phyloP scores from a whole-genome alignment of 2,113 vertebrate species.

The Syrrhaptes paradoxus region DNA sequence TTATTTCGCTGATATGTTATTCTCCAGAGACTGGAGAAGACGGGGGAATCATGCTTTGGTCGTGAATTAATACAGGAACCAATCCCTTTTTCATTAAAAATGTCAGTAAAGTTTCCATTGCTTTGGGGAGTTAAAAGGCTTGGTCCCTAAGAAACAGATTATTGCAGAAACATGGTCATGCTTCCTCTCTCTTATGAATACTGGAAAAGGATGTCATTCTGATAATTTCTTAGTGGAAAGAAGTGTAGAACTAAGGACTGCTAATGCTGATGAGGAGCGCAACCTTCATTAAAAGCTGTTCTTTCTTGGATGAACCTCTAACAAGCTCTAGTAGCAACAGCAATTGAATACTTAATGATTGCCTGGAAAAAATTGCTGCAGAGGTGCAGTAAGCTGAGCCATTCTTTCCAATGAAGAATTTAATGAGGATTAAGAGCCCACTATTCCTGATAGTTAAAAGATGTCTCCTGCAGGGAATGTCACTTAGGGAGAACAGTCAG shows the following conservation, averaged over 20 bases:
- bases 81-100: not conserved
- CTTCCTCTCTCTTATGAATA: not conserved
- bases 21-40: not conserved
- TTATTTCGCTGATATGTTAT: not conserved
- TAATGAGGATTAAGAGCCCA: not conserved
- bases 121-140: not conserved
- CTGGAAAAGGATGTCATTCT: not conserved
- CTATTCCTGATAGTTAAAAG: not conserved
- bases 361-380: not conserved
- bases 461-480: not conserved
- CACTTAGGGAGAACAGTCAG: not conserved
- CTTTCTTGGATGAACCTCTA: not conserved
- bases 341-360: not conserved
- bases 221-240: not conserved
- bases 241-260: not conserved
- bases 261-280: not conserved
- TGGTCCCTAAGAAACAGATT: not conserved
- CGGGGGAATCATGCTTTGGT: not conserved
- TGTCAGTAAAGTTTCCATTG: not conserved
- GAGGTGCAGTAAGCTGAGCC: not conserved
- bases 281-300: not conserved
- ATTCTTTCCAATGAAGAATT: not conserved
- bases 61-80: not conserved
- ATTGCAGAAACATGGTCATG: not conserved
- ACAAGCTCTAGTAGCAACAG: not conserved